Conservation (phyloP, 2,888 invertebrate genomes). For the Sarcophaga subvicina region DNA sequence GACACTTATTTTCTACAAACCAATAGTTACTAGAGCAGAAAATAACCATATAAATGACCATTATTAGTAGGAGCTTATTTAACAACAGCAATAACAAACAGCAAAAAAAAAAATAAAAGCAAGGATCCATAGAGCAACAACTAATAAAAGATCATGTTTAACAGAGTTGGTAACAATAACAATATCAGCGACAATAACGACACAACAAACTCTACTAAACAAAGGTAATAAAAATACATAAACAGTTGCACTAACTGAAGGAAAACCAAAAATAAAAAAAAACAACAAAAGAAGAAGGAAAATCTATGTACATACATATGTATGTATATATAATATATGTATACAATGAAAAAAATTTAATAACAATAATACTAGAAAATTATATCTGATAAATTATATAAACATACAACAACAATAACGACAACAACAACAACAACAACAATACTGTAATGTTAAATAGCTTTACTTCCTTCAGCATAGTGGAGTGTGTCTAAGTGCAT, state of each 20-base stretch:
- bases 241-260: conserved; percentile 50
- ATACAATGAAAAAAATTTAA: conserved; percentile 37
- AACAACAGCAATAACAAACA: conserved; percentile 51
- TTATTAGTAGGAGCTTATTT: conserved; percentile 77
- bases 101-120: conserved; percentile 23
- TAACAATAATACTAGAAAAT: conserved; percentile 57
- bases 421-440: conserved; percentile 12
- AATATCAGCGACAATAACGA: conserved; percentile 59
- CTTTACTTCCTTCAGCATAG: not conserved
- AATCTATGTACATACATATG: not conserved
- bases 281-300: not conserved
- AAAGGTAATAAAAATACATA: conserved; percentile 50
- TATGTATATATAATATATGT: not conserved
- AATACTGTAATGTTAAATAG: not conserved
- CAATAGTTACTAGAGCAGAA: conserved; percentile 70
- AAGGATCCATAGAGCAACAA: conserved; percentile 58
- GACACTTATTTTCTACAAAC: not conserved
- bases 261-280: not conserved
- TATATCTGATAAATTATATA: conserved; percentile 67
- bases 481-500: not conserved
- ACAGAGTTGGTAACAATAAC: conserved; percentile 72
- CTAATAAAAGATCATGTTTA: conserved; percentile 79
- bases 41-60: conserved; percentile 79
- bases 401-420: conserved; percentile 24
- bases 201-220: conserved; percentile 3